Evolutionary conservation across 2,888 invertebrate genomes (phyloP), one percentile per base, ranked within the genome.

Genomic region (Hanleya hanleyi): DNA sequence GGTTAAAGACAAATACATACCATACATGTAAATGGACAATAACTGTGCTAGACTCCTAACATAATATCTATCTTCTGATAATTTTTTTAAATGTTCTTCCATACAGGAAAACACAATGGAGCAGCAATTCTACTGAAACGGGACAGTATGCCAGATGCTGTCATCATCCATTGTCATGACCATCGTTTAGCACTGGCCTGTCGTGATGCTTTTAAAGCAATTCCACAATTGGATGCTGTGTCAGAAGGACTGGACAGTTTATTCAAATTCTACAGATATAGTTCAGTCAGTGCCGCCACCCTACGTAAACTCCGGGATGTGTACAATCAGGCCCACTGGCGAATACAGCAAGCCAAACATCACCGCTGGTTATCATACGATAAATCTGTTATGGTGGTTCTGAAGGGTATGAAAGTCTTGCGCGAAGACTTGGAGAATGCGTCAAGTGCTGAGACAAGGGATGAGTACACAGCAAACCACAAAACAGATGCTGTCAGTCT

Each of bases 301-400:
- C 66, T 78, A 12, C 57, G 68, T 67, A 68, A 37, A 15, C 69
- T 78, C 9, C 76, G 77, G 74, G 68, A 29, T 1, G 73, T 70
- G 5, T 76, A 74, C 64, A 29, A 74, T 1, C 71, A 77, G 35
- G 73, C 69, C 4, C 72, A 73, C 37, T 15, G 77, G 18, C 22
- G 69, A 9, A 74, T 78, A 22, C 76, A 78, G 35, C 73, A 80
- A 50, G 77, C 75, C 6, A 77, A 78, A 36, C 77, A 78, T 51
- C 75, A 78, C 41, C 50, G 73, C 12, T 78, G 80, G 80, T 50
- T 80, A 1, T 76, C 71, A 26, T 75, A 77, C 47, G 74, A 75
- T 15, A 67, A 78, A 35, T 74, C 78, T 38, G 76, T 80, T 0
- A 67, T 29, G 0, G 66, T 67, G 1, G 67, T 77, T n/a, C 75